A percentile compares a stretch with the other conserved stretches of the same genome.
Evolutionary conservation across 2,888 invertebrate species (phyloP).

Genomic region (Sclerodermus sp.): DNA sequence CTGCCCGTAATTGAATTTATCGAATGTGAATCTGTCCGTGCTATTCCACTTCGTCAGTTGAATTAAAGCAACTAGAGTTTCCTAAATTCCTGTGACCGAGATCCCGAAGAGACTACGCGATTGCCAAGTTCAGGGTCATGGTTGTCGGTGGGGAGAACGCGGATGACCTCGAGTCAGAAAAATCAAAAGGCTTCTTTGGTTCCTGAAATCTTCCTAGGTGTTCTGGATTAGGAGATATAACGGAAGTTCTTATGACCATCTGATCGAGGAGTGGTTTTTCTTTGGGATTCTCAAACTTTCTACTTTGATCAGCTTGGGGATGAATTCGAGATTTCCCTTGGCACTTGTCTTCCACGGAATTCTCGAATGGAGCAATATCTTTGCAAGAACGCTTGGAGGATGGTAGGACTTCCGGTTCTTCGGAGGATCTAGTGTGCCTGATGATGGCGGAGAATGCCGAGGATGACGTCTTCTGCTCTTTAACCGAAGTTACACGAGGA

Average conservation of each 20-base stretch:
- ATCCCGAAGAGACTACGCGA: conserved; percentile 30
- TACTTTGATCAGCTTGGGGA: too few relatives aligned
- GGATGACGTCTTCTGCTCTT: conserved; percentile 28
- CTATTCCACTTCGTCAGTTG: too few relatives aligned
- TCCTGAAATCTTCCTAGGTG: conserved; percentile 36
- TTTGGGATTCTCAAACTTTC: conserved; percentile 8
- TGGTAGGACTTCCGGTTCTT: background rate
- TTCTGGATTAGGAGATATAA: conserved; percentile 64
- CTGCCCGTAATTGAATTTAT: conserved; percentile 7
- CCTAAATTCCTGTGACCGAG: too few relatives aligned
- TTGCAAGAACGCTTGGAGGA: conserved; percentile 19
- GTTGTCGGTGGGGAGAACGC: conserved; percentile 44
- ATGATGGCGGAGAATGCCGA: conserved; percentile 48
- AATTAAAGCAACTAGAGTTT: too few relatives aligned
- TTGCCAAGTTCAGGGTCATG: conserved; percentile 45
- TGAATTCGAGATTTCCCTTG: too few relatives aligned
- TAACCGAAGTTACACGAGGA: conserved; percentile 30
- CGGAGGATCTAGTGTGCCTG: conserved; percentile 35
- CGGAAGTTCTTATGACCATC: conserved; percentile 60
- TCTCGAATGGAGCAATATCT: conserved; percentile 14
- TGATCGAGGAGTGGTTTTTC: conserved; percentile 46
- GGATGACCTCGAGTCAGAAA: conserved; percentile 30
- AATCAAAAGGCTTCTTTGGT: conserved; percentile 29
- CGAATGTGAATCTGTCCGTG: too few relatives aligned
- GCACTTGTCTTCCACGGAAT: conserved; percentile 4